A percentile compares a stretch with the other conserved stretches of the same genome.
phyloP scores from a whole-genome alignment of 2,797 vertebrate genomes.

The Pseudotriccus pelzelni region DNA sequence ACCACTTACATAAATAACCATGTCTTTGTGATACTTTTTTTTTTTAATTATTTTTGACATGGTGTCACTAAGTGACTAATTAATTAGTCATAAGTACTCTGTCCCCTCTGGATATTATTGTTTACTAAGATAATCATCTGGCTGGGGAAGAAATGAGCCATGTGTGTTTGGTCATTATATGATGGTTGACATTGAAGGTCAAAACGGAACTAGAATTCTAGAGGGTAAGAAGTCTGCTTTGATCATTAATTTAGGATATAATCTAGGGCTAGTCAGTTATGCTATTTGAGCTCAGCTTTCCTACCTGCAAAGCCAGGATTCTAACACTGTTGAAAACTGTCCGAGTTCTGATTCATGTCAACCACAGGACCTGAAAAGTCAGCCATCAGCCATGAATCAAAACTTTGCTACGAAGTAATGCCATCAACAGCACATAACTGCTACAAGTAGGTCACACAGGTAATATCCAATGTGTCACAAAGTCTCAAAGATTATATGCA shows the following conservation, averaged over 20 bases:
- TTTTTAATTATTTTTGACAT: not conserved
- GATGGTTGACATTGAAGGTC: not conserved
- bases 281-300: not conserved
- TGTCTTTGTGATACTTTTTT: not conserved
- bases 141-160: not conserved
- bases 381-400: not conserved
- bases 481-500: not conserved
- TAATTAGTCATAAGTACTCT: not conserved
- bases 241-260: not conserved
- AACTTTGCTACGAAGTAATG: not conserved
- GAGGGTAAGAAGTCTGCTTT: not conserved
- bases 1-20: not conserved
- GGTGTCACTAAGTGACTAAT: not conserved
- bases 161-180: not conserved
- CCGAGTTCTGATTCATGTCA: not conserved
- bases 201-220: not conserved
- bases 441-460: not conserved
- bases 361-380: not conserved
- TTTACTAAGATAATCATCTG: not conserved
- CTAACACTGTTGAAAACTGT: not conserved
- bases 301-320: not conserved
- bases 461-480: not conserved
- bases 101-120: not conserved
- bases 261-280: not conserved
- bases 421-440: not conserved